A percentile compares a stretch with the other conserved stretches of the same genome.
These are phyloP conservation scores for Tipula vernalis DNA, from an alignment of 2,888 invertebrate species.

Conservation along the genomic window DNA sequence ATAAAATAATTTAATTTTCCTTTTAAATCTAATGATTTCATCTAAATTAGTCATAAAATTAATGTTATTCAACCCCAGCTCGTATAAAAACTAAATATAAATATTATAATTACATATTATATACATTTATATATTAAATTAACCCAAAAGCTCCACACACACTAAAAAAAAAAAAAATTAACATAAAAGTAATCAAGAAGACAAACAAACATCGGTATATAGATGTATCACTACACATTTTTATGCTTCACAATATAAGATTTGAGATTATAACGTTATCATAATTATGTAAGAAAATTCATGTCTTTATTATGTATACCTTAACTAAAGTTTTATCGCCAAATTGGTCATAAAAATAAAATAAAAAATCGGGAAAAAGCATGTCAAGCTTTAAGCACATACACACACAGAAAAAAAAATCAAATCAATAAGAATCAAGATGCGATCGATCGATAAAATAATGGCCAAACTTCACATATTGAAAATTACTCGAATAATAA, in stretches of 20 bases:
- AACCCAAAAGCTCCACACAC: neutral
- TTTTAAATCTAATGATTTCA: constrained; percentile 4
- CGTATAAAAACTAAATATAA: neutral
- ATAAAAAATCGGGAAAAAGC: neutral
- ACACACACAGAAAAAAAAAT: neutral
- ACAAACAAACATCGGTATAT: neutral
- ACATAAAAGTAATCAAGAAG: neutral
- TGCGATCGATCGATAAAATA: neutral
- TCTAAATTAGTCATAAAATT: neutral
- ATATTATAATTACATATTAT: neutral
- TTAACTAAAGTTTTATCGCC: neutral
- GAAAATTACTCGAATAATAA: neutral
- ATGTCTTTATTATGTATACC: neutral
- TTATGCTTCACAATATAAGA: neutral
- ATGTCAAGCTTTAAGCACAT: neutral
- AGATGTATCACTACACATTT: neutral
- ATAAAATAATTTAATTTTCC: neutral
- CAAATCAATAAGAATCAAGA: neutral
- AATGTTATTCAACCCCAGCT: neutral
- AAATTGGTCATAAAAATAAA: neutral
- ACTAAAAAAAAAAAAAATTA: neutral
- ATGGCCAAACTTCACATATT: neutral
- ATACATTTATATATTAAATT: neutral
- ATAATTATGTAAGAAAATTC: neutral
- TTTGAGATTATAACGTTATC: neutral